Conservation (phyloP, 2,888 invertebrate species). For the Galerucella calmariensis region DNA sequence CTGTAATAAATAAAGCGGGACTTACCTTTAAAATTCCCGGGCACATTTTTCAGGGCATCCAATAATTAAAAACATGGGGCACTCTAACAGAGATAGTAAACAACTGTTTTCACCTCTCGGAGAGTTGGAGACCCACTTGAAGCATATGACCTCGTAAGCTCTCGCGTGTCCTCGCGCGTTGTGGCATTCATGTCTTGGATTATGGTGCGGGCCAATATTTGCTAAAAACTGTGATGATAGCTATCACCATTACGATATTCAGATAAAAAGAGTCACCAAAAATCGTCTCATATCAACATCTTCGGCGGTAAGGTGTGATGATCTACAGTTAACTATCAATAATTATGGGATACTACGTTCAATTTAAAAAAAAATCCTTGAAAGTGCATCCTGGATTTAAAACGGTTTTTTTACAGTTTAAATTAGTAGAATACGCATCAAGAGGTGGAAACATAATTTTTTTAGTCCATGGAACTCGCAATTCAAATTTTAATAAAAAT, state of each 20-base stretch:
- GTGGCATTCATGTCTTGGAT: conserved; percentile 53
- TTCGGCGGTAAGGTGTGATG: conserved; percentile 22
- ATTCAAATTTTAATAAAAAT: no score
- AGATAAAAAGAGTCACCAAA: conserved; percentile 2
- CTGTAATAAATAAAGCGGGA: background rate
- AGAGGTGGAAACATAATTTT: no score
- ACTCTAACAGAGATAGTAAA: conserved; percentile 61
- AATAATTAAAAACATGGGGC: conserved; percentile 48
- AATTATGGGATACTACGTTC: background rate
- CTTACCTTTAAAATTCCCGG: conserved; percentile 55
- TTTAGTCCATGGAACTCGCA: no score
- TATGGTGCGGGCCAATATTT: conserved; percentile 39
- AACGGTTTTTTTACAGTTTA: no score
- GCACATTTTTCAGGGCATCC: conserved; percentile 56
- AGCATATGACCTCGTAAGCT: conserved; percentile 62
- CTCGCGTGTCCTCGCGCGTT: conserved; percentile 60
- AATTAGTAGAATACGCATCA: no score
- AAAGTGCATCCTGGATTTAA: no score
- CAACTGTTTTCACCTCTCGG: conserved; percentile 62
- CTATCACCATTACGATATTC: conserved; percentile 11
- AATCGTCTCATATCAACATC: conserved; percentile 5
- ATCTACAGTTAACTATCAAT: conserved; percentile 1
- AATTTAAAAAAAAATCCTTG: no score
- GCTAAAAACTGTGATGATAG: conserved; percentile 32
- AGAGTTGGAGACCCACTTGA: conserved; percentile 62